Percentiles rank a stretch among this genome's conserved stretches.
Conservation (phyloP, 2,888 invertebrate species). For the Argyresthia albistria region DNA sequence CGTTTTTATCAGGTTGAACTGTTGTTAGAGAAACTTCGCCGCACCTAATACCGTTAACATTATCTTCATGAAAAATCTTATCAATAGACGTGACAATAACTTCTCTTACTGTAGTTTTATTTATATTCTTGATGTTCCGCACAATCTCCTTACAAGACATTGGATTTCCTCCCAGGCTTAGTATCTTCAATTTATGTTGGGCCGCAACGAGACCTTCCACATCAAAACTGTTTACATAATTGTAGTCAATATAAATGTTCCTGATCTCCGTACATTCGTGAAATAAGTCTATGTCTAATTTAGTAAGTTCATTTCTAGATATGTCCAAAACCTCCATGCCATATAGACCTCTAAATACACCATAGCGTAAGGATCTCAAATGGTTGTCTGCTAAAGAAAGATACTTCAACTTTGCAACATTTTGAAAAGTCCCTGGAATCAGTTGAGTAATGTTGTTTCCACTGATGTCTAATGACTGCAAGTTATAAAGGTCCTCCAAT, state of each 20-base stretch:
- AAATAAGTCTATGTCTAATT: slow-evolving; percentile 44
- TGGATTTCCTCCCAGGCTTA: slow-evolving; percentile 56
- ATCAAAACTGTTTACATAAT: slow-evolving; percentile 41
- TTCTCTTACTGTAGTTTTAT: slow-evolving; percentile 20
- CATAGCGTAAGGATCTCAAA: slow-evolving; percentile 37
- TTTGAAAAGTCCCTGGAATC: slow-evolving; percentile 46
- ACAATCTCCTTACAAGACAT: slow-evolving; percentile 51
- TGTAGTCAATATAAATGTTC: slow-evolving; percentile 47
- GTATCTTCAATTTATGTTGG: slow-evolving; percentile 30
- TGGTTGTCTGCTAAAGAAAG: slow-evolving; percentile 46
- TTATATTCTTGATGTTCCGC: slow-evolving; percentile 26
- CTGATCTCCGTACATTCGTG: slow-evolving; percentile 47
- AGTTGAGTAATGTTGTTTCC: slow-evolving; percentile 34
- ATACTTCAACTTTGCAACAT: slow-evolving; percentile 36
- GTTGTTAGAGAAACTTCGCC: slow-evolving; percentile 21
- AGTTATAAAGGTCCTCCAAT: slow-evolving; percentile 28
- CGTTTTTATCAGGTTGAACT: slow-evolving; percentile 4
- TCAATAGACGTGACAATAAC: slow-evolving; percentile 38
- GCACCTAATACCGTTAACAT: slow-evolving; percentile 38
- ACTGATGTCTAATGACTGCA: slow-evolving; percentile 45
- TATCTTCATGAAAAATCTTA: no score
- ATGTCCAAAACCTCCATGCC: slow-evolving; percentile 43
- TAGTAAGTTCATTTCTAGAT: slow-evolving; percentile 39
- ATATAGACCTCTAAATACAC: slow-evolving; percentile 45
- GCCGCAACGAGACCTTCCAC: slow-evolving; percentile 34